Evolutionary conservation across 2,888 invertebrate genomes (phyloP), one percentile per base, ranked within the genome.

Genomic region (Thumatha senex): DNA sequence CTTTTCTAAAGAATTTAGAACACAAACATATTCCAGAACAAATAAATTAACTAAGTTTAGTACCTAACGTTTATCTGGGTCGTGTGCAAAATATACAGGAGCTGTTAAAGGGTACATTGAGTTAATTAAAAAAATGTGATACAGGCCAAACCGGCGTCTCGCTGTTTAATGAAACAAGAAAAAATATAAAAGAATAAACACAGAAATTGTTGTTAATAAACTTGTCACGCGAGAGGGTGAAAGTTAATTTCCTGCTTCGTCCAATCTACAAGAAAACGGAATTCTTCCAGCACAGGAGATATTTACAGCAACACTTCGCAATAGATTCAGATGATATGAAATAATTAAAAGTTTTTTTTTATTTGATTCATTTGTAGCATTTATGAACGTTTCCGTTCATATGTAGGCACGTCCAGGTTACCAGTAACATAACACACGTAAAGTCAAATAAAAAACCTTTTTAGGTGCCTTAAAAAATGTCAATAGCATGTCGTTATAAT

Each of bases 181-280:
- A 61, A 77, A 78, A 78, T 66, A 75, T 79, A 78, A 80, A 81
- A 75, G 74, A 76, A 77, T 80, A 80, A 85, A 81, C 76, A 78
- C 77, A 74, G 76, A 82, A 82, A 71, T 67, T 82, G 78, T 83
- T 85, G 80, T 84, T 89, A 87, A 87, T 89, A 88, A 86, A 89
- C 78, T 85, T 87, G 87, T 87, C 88, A 84, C 89, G 86, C 82
- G 78, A 83, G 73, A 80, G 78, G 84, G 82, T 72, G 79, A 84
- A 83, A 86, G 84, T 86, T 89, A 87, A 89, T 89, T 89, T 89
- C 89, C 89, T 85, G 88, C 80, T 86, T 78, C 78, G 83, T 80
- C 83, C 84, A 80, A 76, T 77, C 74, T 75, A 69, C 67, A 63
- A 69, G 53, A 46, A 42, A 51, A 55, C 58, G 57, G 50, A n/a